Evolutionary conservation across 2,888 invertebrate genomes (phyloP), one percentile per base, ranked within the genome.

Genomic region (Onthophagus sagittarius): DNA sequence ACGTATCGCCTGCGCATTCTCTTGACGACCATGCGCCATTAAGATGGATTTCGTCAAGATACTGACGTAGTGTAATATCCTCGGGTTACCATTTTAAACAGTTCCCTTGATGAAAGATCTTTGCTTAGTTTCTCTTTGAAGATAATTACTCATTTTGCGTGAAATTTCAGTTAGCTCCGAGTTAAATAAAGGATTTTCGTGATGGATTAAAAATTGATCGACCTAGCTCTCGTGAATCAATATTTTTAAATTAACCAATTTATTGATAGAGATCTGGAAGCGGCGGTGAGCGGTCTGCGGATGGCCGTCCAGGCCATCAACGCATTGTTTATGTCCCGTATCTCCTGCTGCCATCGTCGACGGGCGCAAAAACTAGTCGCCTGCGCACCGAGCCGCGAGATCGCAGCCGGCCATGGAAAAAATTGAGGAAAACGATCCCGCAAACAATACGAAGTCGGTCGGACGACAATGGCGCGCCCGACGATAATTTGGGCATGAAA

Each of bases 181-280:
- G 23, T 23, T 2, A 23, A 23, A n/a, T n/a, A n/a, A n/a, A n/a
- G n/a, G 15, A 5, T 15, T 33, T 33, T 33, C 13, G 63, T 63
- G 69, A 69, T 69, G 15, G 11, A 11, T 13, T 33, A 70, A 70
- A 70, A 70, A 63, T 14, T 53, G 15, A 71, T 9, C 62, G 31
- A 11, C 81, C 82, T 81, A 81, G 81, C 77, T 76, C 76, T 79
- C 81, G 82, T 83, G 83, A 83, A 83, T 83, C 83, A 83, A 83
- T 83, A 82, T 82, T 83, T 83, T 83, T 82, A 83, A 83, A 83
- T 84, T 84, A 84, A 83, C 83, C 83, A 84, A 83, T 84, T 83
- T 83, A 82, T 80, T 82, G 84, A 84, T 84, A 83, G 79, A 72
- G 82, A 83, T 83, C 82, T 80, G 78, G 77, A 75, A 73, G 76